A percentile compares a stretch with the other conserved stretches of the same genome.
Conservation (phyloP, 2,888 invertebrate genomes). For the Andrena camellia region DNA sequence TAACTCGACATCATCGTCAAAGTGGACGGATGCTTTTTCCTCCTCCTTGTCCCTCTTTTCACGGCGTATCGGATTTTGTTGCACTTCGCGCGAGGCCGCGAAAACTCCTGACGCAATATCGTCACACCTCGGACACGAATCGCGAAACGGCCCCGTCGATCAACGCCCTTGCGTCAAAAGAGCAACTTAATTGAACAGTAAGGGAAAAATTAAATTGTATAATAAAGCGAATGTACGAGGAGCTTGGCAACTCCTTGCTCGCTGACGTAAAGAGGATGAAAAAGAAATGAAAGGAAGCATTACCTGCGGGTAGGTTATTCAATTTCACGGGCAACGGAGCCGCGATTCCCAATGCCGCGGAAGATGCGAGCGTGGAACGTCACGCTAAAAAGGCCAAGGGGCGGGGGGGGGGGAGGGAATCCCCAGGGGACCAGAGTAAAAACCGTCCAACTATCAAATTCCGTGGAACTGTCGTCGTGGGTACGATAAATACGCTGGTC, state of each 20-base stretch:
- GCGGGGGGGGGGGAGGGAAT: background rate
- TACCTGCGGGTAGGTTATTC: slow-evolving; percentile 38
- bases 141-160: slow-evolving; percentile 1
- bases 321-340: slow-evolving; percentile 56
- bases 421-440: slow-evolving; percentile 41
- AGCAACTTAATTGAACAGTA: background rate
- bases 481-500: slow-evolving; percentile 66
- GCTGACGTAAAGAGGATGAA: background rate
- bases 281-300: slow-evolving; percentile 21
- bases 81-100: slow-evolving; percentile 32
- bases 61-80: slow-evolving; percentile 35
- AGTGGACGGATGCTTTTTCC: slow-evolving; percentile 30
- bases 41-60: slow-evolving; percentile 19
- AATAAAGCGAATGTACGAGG: background rate
- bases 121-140: background rate
- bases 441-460: slow-evolving; percentile 68
- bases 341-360: slow-evolving; percentile 27
- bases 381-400: slow-evolving; percentile 7
- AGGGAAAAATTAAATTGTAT: background rate
- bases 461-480: slow-evolving; percentile 64
- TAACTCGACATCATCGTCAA: slow-evolving; percentile 59
- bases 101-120: background rate
- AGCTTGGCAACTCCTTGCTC: background rate
- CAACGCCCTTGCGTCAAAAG: background rate
- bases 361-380: slow-evolving; percentile 8